phyloP scores from a whole-genome alignment of 2,797 vertebrate genomes.

The Ctenopoma multispine region DNA sequence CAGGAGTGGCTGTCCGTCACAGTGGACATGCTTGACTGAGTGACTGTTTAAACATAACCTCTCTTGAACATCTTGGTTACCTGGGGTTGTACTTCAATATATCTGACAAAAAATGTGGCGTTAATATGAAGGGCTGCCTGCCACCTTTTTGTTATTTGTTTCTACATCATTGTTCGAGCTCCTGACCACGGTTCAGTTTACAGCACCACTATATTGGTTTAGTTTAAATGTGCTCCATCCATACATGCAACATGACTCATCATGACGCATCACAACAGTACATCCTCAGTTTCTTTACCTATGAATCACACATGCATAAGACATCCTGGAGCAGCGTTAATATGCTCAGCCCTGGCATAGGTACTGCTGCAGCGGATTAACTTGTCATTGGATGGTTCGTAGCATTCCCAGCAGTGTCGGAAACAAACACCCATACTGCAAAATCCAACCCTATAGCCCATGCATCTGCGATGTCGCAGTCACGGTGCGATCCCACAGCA shows the following conservation, averaged over 20 bases:
- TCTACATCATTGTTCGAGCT: conserved; percentile 17
- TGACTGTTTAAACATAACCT: conserved; percentile 45
- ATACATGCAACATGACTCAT: conserved; percentile 68
- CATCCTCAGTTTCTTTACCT: conserved; percentile 69
- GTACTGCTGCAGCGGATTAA: conserved; percentile 70
- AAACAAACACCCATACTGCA: conserved; percentile 59
- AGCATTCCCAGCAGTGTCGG: conserved; percentile 54
- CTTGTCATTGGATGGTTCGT: conserved; percentile 64
- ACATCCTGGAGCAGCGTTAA: conserved; percentile 59
- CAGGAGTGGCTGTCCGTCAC: conserved; percentile 49
- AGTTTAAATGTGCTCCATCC: conserved; percentile 25
- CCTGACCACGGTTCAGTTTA: conserved; percentile 1
- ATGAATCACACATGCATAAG: conserved; percentile 67
- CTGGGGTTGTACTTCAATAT: too few relatives aligned
- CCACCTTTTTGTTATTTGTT: conserved; percentile 23
- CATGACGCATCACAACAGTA: conserved; percentile 73
- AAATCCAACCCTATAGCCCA: conserved; percentile 40
- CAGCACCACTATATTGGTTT: conserved; percentile 15
- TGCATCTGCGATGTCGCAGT: conserved; percentile 36
- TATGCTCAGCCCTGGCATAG: conserved; percentile 59
- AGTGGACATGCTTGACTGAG: conserved; percentile 22
- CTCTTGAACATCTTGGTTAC: conserved; percentile 28
- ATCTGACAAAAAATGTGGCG: conserved; percentile 22
- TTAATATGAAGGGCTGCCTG: conserved; percentile 12
- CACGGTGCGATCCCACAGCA: conserved; percentile 37